These are phyloP conservation scores for Poeciliopsis presidionis DNA, from an alignment of 2,797 vertebrate genomes.

Conservation along the genomic window DNA sequence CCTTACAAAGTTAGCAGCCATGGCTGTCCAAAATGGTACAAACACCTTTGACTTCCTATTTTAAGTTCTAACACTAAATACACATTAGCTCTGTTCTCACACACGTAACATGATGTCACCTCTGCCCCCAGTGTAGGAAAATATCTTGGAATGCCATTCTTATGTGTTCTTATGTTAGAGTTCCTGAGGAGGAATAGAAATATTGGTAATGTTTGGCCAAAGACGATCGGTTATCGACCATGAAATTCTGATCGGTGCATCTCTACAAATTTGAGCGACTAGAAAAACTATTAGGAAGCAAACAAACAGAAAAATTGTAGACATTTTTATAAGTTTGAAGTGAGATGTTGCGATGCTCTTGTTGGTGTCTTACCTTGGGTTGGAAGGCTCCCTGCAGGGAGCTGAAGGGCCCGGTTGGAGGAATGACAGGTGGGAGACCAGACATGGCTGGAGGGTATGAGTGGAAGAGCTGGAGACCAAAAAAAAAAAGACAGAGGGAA, in stretches of 20 bases:
- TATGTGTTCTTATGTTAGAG: not conserved
- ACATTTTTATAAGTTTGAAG: not conserved
- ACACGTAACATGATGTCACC: no score
- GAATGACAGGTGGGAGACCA: slow-evolving; percentile 96
- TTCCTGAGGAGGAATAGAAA: not conserved
- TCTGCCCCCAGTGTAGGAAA: not conserved
- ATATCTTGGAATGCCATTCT: not conserved
- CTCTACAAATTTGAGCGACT: not conserved
- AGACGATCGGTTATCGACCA: not conserved
- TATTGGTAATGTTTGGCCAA: not conserved
- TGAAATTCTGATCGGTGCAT: not conserved
- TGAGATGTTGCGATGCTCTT: no score
- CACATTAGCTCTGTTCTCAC: not conserved
- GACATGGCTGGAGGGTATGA: slow-evolving; percentile 96
- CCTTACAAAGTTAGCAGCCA: not conserved
- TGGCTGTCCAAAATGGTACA: not conserved
- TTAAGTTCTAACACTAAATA: not conserved
- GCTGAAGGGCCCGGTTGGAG: slow-evolving; percentile 94
- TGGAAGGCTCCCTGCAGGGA: slow-evolving; percentile 98
- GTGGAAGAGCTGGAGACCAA: slow-evolving; percentile 91
- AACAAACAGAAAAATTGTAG: not conserved
- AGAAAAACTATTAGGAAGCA: not conserved
- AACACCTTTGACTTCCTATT: not conserved
- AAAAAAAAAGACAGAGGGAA: slow-evolving; percentile 71
- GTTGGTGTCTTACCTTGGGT: slow-evolving; percentile 87